Base-by-base conservation (phyloP, 2,888 invertebrate genomes). In the Gastrophysa polygoni region DNA sequence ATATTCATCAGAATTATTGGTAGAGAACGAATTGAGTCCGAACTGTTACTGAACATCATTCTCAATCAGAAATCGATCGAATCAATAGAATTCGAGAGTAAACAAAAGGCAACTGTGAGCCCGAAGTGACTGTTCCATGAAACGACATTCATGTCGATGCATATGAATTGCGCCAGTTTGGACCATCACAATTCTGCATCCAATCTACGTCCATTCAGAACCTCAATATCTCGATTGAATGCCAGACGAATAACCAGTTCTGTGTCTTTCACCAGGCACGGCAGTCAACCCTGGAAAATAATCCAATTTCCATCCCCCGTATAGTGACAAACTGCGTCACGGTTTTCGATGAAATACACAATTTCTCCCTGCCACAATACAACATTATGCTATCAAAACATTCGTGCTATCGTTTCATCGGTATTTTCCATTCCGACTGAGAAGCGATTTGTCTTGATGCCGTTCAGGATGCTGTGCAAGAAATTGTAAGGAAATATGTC, bases 401-500 rank as follows among this genome's bases (percentile, higher is more conserved):
- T 52, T 52, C 51, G 18, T 32, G 32, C 18, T 29, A 32, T 17
- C 32, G 51, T 51, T 51, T 32, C 52, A 24, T 52, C 24, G 11
- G 14, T 38, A 38, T 52, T 52, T 52, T 52, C 52, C 52, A 34
- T 52, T 52, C 38, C 18, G 52, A 34, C 14, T 52, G 34, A 16
- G 20, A 38, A 38, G 14, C n/a, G 38, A 38, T 38, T 2, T 6
- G 14, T 38, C 38, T 38, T 38, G n/a, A 4, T 11, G 14, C 38
- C n/a, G 14, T 38, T 38, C 38, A 3, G 14, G 3, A 14, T 38
- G n/a, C 11, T 38, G 14, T 14, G 7, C 14, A 14, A 38, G 38
- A 38, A 38, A 38, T 7, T 38, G 38, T 38, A 14, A 11, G 38
- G 14, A 14, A 38, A 38, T 14, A 38, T 6, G 38, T 14, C 32